Percentiles rank a stretch among this genome's conserved stretches.
These are phyloP conservation scores for Baryphthengus martii DNA, from an alignment of 2,113 vertebrate genomes.

Conservation along the genomic window DNA sequence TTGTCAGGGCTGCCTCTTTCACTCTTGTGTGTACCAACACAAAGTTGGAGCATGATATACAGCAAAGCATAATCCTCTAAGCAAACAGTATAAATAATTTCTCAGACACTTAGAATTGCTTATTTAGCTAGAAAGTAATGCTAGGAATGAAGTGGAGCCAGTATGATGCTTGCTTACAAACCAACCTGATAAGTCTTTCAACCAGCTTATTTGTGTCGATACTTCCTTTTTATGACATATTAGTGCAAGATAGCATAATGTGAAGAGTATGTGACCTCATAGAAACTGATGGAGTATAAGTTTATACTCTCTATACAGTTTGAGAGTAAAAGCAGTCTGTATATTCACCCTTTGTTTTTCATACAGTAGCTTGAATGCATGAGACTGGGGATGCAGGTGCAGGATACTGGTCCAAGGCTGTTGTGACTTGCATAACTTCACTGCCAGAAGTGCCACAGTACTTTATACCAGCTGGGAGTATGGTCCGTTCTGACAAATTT, in stretches of 20 bases:
- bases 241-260: not conserved
- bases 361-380: not conserved
- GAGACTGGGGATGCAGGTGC: not conserved
- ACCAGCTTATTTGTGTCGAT: not conserved
- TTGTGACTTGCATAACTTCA: not conserved
- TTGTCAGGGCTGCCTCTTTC: not conserved
- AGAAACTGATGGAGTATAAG: not conserved
- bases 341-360: not conserved
- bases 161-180: not conserved
- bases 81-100: not conserved
- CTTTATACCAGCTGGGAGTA: not conserved
- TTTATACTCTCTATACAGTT: not conserved
- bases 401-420: not conserved
- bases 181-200: not conserved
- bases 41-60: not conserved
- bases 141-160: not conserved
- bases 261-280: not conserved
- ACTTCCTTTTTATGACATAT: not conserved
- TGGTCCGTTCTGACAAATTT: not conserved
- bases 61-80: not conserved
- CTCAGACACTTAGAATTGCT: not conserved
- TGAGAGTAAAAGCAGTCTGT: not conserved
- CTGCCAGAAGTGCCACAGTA: not conserved
- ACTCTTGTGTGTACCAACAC: not conserved
- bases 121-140: not conserved